These are phyloP conservation scores for Hipparchia semele DNA, from an alignment of 2,888 invertebrate species.

Conservation along the genomic window DNA sequence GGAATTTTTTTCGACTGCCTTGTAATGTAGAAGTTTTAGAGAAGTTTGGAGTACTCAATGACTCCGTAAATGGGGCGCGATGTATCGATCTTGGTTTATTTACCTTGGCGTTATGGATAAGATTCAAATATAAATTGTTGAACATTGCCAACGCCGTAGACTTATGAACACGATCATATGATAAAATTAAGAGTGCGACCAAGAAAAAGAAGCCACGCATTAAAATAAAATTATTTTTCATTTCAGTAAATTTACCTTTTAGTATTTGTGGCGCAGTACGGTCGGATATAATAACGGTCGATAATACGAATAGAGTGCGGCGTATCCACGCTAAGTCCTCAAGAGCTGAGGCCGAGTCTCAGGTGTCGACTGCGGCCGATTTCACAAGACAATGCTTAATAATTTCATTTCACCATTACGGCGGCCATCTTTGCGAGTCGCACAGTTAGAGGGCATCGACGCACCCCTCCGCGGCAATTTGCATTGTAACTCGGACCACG, in stretches of 20 bases:
- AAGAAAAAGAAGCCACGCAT: too few species aligned
- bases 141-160: background rate
- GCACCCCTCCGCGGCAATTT: constrained; percentile 81
- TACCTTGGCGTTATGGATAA: background rate
- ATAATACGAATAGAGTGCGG: constrained; percentile 39
- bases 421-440: constrained; percentile 82
- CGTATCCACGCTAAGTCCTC: constrained; percentile 63
- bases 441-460: constrained; percentile 81
- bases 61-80: background rate
- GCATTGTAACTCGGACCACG: constrained; percentile 83
- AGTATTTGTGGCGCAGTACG: background rate
- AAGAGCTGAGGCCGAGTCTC: constrained; percentile 59
- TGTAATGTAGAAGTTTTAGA: constrained; percentile 18
- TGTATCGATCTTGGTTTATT: background rate
- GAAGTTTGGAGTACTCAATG: background rate
- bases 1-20: constrained; percentile 29
- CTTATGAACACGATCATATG: too few species aligned
- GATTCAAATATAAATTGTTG: background rate
- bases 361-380: constrained; percentile 83
- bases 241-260: background rate
- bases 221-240: background rate
- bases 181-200: too few species aligned
- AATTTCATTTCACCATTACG: constrained; percentile 83
- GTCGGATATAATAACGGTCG: background rate
- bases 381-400: constrained; percentile 83